These are phyloP conservation scores for Chaetura pelagica DNA, from an alignment of 2,113 vertebrate genomes.

Conservation along the genomic window DNA sequence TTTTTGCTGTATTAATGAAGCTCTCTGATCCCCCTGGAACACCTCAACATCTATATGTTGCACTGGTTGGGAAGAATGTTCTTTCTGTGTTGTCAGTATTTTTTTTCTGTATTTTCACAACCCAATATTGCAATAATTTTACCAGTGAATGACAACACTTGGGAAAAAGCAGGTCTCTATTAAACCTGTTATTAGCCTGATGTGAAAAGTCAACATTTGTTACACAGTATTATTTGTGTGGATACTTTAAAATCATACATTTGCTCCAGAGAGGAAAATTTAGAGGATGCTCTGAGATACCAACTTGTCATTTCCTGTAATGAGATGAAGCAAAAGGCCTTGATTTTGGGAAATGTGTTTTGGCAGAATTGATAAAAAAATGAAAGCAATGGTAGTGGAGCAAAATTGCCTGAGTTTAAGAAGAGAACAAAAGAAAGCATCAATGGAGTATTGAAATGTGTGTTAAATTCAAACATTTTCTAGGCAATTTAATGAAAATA, in stretches of 20 bases:
- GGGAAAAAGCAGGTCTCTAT: constrained; percentile 42
- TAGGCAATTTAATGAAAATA: background rate
- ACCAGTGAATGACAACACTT: background rate
- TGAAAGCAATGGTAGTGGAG: background rate
- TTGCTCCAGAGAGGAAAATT: constrained; percentile 22
- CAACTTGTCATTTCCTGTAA: constrained; percentile 35
- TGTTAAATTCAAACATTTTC: rapidly evolving
- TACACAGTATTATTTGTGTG: constrained; percentile 1
- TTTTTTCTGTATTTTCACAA: constrained; percentile 40
- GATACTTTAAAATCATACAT: constrained; percentile 1
- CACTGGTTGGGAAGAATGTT: background rate
- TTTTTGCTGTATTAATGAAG: constrained; percentile 28
- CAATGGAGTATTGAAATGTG: background rate
- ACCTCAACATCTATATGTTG: background rate
- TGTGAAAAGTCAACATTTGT: constrained; percentile 50
- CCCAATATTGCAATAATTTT: constrained; percentile 37
- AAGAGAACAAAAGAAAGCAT: background rate
- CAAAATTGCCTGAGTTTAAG: background rate
- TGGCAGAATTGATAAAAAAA: background rate
- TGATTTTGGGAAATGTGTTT: background rate
- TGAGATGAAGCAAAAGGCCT: background rate
- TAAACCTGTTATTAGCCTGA: constrained; percentile 54
- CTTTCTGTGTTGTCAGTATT: constrained; percentile 29
- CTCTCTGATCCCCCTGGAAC: background rate
- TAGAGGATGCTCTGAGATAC: background rate